These are phyloP conservation scores for Cephus rjabovi DNA, from an alignment of 2,888 invertebrate species.

Conservation along the genomic window DNA sequence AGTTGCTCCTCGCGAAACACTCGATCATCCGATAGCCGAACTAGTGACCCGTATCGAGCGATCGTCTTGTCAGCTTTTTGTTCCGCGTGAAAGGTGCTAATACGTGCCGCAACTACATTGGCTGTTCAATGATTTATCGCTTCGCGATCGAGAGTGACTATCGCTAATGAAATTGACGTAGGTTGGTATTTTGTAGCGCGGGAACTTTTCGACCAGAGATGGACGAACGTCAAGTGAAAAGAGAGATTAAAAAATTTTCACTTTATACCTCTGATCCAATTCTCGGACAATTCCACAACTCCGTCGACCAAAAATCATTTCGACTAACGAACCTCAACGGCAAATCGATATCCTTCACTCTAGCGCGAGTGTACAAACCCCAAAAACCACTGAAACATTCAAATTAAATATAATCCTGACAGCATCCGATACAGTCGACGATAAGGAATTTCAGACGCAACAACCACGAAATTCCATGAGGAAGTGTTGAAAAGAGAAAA, in stretches of 20 bases:
- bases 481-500: neutral
- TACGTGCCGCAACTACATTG: neutral
- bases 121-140: neutral
- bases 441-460: neutral
- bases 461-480: neutral
- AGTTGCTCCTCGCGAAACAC: slow-evolving; percentile 9
- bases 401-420: neutral
- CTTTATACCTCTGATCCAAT: neutral
- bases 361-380: neutral
- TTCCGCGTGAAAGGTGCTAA: neutral
- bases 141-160: neutral
- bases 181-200: too few species aligned
- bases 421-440: neutral
- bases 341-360: neutral
- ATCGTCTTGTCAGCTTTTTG: neutral
- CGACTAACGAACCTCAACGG: neutral
- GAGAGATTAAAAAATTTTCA: neutral
- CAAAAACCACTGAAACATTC: neutral
- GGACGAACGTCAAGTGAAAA: too few species aligned
- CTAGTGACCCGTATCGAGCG: neutral
- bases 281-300: neutral
- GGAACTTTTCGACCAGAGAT: too few species aligned
- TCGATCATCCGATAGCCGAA: neutral
- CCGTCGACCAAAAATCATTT: neutral
- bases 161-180: neutral